Percentiles rank a stretch among this genome's conserved stretches.
Conservation (phyloP, 2,888 invertebrate genomes). For the Cephalotes varians region DNA sequence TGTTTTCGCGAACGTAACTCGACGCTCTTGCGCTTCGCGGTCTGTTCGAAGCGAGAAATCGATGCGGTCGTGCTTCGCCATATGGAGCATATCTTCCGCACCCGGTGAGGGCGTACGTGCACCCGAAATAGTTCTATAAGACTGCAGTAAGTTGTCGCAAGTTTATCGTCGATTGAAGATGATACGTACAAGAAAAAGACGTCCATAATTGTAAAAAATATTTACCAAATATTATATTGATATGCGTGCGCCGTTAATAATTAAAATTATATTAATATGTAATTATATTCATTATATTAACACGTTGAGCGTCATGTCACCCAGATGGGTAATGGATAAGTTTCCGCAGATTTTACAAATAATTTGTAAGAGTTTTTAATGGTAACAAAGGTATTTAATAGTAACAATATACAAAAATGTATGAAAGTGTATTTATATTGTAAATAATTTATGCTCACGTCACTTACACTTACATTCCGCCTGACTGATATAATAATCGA, state of each 20-base stretch:
- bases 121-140: conserved; percentile 31
- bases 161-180: conserved; percentile 16
- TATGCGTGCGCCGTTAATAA: neutral
- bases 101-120: conserved; percentile 20
- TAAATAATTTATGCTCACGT: no score
- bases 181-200: neutral
- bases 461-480: no score
- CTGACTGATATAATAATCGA: no score
- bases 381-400: no score
- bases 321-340: no score
- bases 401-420: no score
- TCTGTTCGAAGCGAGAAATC: conserved; percentile 56
- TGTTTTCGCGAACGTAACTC: conserved; percentile 60
- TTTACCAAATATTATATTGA: neutral
- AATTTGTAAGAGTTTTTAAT: no score
- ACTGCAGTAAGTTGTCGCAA: conserved; percentile 28
- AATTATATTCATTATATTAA: neutral
- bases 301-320: no score
- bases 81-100: conserved; percentile 53
- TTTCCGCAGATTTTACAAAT: no score
- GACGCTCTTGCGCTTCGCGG: conserved; percentile 54
- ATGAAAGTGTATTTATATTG: no score
- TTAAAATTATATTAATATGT: neutral
- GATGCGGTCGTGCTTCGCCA: conserved; percentile 58
- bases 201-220: neutral